Evolutionary conservation across 1,140 invertebrate genomes (phyloP).

Genomic region (Trinorchestia longiramus): DNA sequence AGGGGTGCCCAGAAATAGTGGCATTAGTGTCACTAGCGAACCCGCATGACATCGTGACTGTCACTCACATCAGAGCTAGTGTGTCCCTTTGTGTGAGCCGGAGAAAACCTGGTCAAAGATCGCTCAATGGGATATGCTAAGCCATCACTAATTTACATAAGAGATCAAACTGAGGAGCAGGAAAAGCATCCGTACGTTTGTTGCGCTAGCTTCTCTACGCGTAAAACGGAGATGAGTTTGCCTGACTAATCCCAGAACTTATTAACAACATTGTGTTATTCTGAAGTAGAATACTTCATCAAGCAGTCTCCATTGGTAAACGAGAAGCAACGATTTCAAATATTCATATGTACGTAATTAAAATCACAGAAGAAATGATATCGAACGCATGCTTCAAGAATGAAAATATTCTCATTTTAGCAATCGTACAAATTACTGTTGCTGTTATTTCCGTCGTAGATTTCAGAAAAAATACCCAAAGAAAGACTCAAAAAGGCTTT

Average conservation of each 20-base stretch:
- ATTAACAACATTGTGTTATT: neutral
- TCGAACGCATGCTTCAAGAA: too few species aligned
- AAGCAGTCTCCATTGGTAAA: too few species aligned
- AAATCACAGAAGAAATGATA: too few species aligned
- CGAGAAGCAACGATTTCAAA: too few species aligned
- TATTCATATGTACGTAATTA: too few species aligned
- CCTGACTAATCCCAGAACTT: neutral
- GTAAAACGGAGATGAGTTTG: neutral
- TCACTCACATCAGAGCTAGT: slow-evolving; percentile 33
- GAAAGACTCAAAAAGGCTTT: neutral
- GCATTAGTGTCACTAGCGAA: slow-evolving; percentile 41
- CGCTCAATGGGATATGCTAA: neutral
- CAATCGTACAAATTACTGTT: too few species aligned
- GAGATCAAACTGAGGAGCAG: slow-evolving; percentile 24
- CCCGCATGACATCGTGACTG: slow-evolving; percentile 47
- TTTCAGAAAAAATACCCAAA: neutral
- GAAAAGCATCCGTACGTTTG: neutral
- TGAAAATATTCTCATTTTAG: too few species aligned
- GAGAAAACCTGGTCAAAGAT: slow-evolving; percentile 46
- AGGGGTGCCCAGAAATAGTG: slow-evolving; percentile 45
- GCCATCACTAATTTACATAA: slow-evolving; percentile 44
- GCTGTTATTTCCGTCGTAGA: neutral
- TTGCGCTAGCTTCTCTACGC: neutral
- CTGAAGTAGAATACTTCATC: neutral
- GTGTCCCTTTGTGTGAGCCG: slow-evolving; percentile 21